Conservation (phyloP, 2,888 invertebrate species). For the Orchesellides sinensis region DNA sequence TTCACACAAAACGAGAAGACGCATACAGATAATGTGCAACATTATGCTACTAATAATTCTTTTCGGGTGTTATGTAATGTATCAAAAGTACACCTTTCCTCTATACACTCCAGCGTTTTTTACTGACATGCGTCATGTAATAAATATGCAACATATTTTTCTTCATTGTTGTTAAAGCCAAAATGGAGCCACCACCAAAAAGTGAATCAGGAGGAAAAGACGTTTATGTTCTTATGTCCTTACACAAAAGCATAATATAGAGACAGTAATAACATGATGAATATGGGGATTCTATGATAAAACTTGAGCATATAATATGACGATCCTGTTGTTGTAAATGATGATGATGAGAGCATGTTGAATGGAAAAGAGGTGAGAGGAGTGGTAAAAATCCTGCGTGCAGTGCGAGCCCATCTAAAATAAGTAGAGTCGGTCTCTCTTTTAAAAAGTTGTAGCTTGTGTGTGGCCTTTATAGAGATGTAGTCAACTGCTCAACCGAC, state of each 20-base stretch:
- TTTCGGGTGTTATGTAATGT: conserved; percentile 21
- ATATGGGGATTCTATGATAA: conserved; percentile 39
- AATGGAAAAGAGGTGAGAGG: conserved; percentile 62
- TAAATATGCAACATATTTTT: conserved; percentile 37
- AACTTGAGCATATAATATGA: conserved; percentile 24
- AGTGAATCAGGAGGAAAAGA: conserved; percentile 13
- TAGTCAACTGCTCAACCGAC: conserved; percentile 66
- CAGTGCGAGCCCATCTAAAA: conserved; percentile 42
- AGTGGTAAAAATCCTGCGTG: conserved; percentile 49
- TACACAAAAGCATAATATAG: background rate
- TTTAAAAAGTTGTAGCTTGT: conserved; percentile 62
- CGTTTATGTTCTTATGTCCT: conserved; percentile 16
- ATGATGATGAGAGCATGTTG: conserved; percentile 43
- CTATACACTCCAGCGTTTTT: background rate
- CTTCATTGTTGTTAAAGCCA: conserved; percentile 13
- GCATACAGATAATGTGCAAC: background rate
- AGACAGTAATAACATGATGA: conserved; percentile 22
- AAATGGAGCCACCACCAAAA: conserved; percentile 18
- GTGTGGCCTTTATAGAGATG: conserved; percentile 75
- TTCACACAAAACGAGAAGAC: background rate
- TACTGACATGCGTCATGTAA: conserved; percentile 17
- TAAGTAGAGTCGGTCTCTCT: conserved; percentile 56
- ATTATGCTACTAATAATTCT: background rate
- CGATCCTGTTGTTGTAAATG: conserved; percentile 43
- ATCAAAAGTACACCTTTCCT: conserved; percentile 24